phyloP scores from a whole-genome alignment of 23 tunicate genomes.

The Diplosoma virens region DNA sequence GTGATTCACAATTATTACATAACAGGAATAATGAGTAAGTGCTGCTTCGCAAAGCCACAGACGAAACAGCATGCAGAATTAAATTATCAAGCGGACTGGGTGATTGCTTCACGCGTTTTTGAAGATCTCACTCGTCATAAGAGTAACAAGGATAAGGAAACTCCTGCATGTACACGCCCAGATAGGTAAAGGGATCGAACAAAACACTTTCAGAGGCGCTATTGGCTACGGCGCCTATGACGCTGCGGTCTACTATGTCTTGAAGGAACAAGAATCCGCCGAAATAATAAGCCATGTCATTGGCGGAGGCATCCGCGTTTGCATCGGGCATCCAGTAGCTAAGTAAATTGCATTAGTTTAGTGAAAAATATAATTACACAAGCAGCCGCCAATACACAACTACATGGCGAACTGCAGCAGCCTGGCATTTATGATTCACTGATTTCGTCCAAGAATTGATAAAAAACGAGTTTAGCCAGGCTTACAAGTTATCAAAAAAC shows the following conservation, averaged over 20 bases:
- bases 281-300: constrained; percentile 63
- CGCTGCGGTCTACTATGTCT: constrained; percentile 66
- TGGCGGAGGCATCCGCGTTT: constrained; percentile 40
- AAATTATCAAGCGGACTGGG: no score
- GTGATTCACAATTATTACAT: no score
- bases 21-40: no score
- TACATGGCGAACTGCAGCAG: no score
- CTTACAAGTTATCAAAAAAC: no score
- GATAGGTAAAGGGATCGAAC: not conserved
- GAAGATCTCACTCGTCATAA: constrained; percentile 72
- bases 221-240: constrained; percentile 13
- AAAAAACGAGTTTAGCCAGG: no score
- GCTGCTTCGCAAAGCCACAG: no score
- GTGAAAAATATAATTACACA: no score
- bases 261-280: constrained; percentile 83
- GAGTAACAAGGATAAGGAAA: constrained; percentile 97
- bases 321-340: constrained; percentile 84
- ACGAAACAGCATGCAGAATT: no score
- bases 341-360: not conserved
- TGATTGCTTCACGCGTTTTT: not conserved
- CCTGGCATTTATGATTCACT: no score
- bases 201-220: not conserved
- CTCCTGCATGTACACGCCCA: constrained; percentile 78
- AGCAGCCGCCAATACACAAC: no score
- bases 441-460: no score